phyloP scores from a whole-genome alignment of 2,797 vertebrate genomes.

The Parauchenoglanis ngamensis region DNA sequence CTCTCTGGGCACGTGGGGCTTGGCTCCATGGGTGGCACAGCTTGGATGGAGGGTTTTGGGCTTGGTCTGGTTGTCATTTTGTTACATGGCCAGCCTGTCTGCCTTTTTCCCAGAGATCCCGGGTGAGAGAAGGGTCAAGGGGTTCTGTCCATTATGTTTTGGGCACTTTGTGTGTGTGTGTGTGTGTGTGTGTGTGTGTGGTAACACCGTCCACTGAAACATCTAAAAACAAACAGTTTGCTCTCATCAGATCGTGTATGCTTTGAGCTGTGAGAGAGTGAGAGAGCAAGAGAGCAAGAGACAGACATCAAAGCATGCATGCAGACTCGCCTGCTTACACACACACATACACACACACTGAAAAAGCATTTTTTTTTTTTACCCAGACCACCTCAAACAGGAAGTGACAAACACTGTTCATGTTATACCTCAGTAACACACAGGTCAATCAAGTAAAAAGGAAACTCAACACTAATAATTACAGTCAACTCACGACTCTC shows the following conservation, averaged over 20 bases:
- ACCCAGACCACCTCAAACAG: constrained; percentile 36
- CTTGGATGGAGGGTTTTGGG: constrained; percentile 45
- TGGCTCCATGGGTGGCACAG: constrained; percentile 70
- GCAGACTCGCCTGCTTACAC: not conserved
- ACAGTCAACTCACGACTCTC: constrained; percentile 36
- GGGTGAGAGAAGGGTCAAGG: constrained; percentile 73
- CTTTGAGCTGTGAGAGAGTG: constrained; percentile 18
- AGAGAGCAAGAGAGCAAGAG: not conserved
- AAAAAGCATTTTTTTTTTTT: not conserved
- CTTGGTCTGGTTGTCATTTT: constrained; percentile 78
- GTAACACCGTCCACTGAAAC: constrained; percentile 67
- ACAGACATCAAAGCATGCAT: constrained; percentile 18
- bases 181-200: constrained; percentile 32
- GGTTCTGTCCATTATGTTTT: constrained; percentile 48
- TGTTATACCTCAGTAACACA: constrained; percentile 35
- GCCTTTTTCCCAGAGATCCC: constrained; percentile 65
- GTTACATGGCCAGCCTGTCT: constrained; percentile 61
- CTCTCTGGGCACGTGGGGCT: constrained; percentile 30
- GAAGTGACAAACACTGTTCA: constrained; percentile 14
- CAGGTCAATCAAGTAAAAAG: constrained; percentile 43
- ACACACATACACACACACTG: not conserved
- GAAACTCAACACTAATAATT: constrained; percentile 38
- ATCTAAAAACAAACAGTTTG: constrained; percentile 78
- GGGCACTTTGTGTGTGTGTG: constrained; percentile 30
- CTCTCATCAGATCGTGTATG: constrained; percentile 69